These are phyloP conservation scores for Oreochromis mossambicus DNA, from an alignment of 2,797 vertebrate species.

Conservation along the genomic window DNA sequence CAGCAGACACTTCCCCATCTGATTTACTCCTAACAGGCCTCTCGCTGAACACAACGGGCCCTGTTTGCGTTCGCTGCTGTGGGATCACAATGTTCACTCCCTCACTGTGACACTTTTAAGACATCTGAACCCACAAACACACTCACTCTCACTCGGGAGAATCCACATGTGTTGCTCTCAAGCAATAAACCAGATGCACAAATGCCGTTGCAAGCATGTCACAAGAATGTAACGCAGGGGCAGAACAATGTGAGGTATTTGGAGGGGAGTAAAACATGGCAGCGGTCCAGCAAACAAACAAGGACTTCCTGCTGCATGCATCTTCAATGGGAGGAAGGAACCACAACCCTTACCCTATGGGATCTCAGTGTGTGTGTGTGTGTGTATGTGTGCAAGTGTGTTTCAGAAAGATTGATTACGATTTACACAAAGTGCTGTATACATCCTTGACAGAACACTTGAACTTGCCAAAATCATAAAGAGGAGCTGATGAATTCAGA, in stretches of 20 bases:
- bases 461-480: not conserved
- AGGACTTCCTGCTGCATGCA: conserved; percentile 64
- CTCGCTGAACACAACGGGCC: not conserved
- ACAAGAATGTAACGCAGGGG: conserved; percentile 43
- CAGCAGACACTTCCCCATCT: not conserved
- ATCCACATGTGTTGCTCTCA: not conserved
- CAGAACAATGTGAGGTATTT: conserved; percentile 66
- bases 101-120: not conserved
- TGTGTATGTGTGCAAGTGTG: not conserved
- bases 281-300: conserved; percentile 64
- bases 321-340: conserved; percentile 63
- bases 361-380: not conserved
- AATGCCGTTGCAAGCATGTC: not conserved
- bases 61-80: not conserved
- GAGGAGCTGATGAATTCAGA: not conserved
- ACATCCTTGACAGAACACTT: not conserved
- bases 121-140: not conserved
- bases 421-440: not conserved
- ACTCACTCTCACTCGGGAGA: not conserved
- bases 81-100: not conserved
- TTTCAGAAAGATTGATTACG: not conserved
- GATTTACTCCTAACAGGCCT: not conserved
- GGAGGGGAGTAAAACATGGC: conserved; percentile 52
- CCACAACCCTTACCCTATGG: conserved; percentile 39
- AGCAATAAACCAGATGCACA: conserved; percentile 16